These are phyloP conservation scores for Smittia sp. DNA, from an alignment of 2,888 invertebrate species.

Conservation along the genomic window DNA sequence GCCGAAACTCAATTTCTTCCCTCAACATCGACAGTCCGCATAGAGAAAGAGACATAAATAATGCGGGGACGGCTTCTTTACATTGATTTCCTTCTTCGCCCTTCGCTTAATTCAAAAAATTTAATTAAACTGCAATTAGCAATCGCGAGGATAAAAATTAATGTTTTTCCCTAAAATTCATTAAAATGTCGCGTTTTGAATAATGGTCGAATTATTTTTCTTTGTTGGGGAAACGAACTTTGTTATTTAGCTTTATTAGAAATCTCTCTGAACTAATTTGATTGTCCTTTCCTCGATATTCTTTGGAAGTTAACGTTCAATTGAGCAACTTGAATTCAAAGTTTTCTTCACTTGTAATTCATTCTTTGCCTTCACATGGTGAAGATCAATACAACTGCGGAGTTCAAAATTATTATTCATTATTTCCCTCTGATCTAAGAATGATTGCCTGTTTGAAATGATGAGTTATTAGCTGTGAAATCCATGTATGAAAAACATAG, in stretches of 20 bases:
- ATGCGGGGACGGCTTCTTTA: neutral
- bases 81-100: neutral
- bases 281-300: neutral
- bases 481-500: slow-evolving; percentile 2
- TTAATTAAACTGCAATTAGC: slow-evolving; percentile 38
- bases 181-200: slow-evolving; percentile 11
- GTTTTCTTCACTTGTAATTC: neutral
- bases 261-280: too few species aligned
- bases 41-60: slow-evolving; percentile 1
- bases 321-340: neutral
- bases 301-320: neutral
- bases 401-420: too few species aligned
- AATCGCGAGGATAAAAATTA: neutral
- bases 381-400: too few species aligned
- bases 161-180: slow-evolving; percentile 8
- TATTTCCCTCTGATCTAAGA: neutral
- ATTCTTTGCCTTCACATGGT: neutral
- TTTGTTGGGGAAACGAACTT: neutral
- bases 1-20: neutral
- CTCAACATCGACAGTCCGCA: neutral
- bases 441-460: slow-evolving; percentile 16
- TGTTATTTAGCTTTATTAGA: neutral
- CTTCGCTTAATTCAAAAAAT: neutral
- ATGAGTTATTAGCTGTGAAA: slow-evolving; percentile 36
- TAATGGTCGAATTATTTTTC: too few species aligned